A percentile compares a stretch with the other conserved stretches of the same genome.
These are phyloP conservation scores for Aspidiotus destructor DNA, from an alignment of 2,888 invertebrate species.

Conservation along the genomic window DNA sequence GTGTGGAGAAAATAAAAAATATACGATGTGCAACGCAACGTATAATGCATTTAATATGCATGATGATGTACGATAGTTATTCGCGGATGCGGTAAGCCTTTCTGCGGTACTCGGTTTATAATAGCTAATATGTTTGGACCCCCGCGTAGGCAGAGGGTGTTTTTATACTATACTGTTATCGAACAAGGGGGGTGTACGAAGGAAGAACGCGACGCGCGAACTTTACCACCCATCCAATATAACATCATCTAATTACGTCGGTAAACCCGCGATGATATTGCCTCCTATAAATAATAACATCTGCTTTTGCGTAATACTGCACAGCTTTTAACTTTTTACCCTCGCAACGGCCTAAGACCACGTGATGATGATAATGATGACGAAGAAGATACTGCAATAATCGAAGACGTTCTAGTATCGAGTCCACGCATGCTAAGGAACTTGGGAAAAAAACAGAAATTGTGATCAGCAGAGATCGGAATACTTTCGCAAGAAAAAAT, in stretches of 20 bases:
- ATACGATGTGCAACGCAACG: not conserved
- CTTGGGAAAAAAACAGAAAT: too few species aligned
- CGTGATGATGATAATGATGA: too few species aligned
- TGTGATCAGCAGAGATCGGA: too few species aligned
- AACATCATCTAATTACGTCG: slow-evolving; percentile 26
- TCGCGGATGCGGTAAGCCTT: slow-evolving; percentile 29
- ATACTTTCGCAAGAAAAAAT: too few species aligned
- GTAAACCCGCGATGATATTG: slow-evolving; percentile 31
- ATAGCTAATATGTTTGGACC: slow-evolving; percentile 28
- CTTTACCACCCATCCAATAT: slow-evolving; percentile 28
- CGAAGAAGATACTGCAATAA: too few species aligned
- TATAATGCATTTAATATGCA: slow-evolving; percentile 33
- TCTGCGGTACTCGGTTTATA: slow-evolving; percentile 28
- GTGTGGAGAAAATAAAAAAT: not conserved
- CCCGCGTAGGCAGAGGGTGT: slow-evolving; percentile 24
- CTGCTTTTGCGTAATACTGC: slow-evolving; percentile 20
- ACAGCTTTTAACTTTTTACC: slow-evolving; percentile 30
- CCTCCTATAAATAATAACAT: slow-evolving; percentile 32
- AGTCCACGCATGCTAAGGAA: too few species aligned
- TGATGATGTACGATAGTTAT: slow-evolving; percentile 30
- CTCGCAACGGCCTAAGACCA: not conserved
- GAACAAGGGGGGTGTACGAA: slow-evolving; percentile 18
- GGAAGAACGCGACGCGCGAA: slow-evolving; percentile 5
- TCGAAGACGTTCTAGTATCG: too few species aligned
- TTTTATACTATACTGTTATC: slow-evolving; percentile 23